These are phyloP conservation scores for Sphenodon punctatus DNA, from an alignment of 2,797 vertebrate genomes.

Conservation along the genomic window DNA sequence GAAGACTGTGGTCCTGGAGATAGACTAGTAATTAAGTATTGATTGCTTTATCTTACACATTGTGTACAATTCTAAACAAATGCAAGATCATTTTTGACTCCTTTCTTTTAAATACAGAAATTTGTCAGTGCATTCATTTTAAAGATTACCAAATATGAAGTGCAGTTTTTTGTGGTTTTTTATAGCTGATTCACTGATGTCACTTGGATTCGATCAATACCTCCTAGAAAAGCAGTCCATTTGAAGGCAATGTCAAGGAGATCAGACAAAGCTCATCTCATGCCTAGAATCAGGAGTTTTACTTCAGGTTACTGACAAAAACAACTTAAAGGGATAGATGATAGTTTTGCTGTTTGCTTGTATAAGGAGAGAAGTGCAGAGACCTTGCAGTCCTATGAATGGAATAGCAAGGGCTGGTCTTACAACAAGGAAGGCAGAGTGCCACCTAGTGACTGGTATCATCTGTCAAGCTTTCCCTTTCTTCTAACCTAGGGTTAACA, in stretches of 20 bases:
- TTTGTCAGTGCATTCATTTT: slow-evolving; percentile 56
- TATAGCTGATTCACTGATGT: slow-evolving; percentile 44
- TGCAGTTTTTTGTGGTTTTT: too few species aligned
- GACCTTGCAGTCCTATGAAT: background rate
- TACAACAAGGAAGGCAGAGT: too few species aligned
- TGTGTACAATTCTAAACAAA: slow-evolving; percentile 72
- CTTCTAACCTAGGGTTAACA: too few species aligned
- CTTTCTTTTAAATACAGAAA: slow-evolving; percentile 65
- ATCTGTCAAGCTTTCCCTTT: too few species aligned
- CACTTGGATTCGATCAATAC: slow-evolving; percentile 47
- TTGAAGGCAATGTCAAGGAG: slow-evolving; percentile 36
- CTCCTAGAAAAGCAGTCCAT: slow-evolving; percentile 30
- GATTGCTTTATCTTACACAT: slow-evolving; percentile 72
- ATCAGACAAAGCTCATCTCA: background rate
- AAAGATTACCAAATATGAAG: slow-evolving; percentile 66
- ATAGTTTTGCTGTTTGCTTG: background rate
- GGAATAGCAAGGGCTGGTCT: too few species aligned
- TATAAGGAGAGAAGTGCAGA: background rate
- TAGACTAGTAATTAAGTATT: slow-evolving; percentile 77
- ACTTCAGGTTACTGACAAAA: background rate
- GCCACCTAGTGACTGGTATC: too few species aligned
- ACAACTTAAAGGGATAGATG: background rate
- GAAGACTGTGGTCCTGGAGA: slow-evolving; percentile 43
- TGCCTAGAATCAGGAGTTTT: background rate
- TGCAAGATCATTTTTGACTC: slow-evolving; percentile 60